Evolutionary conservation across 2,888 invertebrate genomes (phyloP), one percentile per base, ranked within the genome.

Genomic region (Parochlus steinenii): DNA sequence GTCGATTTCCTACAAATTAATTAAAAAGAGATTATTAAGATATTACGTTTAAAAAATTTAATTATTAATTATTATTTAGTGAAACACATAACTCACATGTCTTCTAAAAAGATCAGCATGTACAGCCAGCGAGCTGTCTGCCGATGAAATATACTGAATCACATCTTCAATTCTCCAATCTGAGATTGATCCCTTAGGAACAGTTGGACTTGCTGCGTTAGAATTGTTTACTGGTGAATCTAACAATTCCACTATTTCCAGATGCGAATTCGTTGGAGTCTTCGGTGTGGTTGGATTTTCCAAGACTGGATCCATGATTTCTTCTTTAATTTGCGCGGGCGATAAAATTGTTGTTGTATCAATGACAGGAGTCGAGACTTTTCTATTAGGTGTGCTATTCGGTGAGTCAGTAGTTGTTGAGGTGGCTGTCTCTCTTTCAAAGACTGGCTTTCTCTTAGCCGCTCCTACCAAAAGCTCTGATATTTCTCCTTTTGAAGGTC

Each of bases 101-200:
- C 80, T 86, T 48, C 86, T 69, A 57, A 93, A 93, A 40, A 90
- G 65, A 53, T 93, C 92, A 1, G 89, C 85, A 58, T 92, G 86
- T 2, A 78, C 71, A 10, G 80, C 77, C 32, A 93, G 66, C 33
- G 79, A 76, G 23, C 76, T 73, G 60, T 93, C 93, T 15, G 80
- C 74, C 40, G 77, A 74, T 38, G 79, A 79, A 43, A 95, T 89
- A 58, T 85, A 82, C 43, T 80, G 76, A 48, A 92, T 90, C 39
- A 93, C 93, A 53, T 93, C 89, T 51, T 93, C 92, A 16, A 92
- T 87, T 11, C 81, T 75, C 95, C 93, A 95, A 50, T 86, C 85
- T 15, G 71, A 69, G 16, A 85, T 82, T 36, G 69, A 69, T 22
- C 65, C 56, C 38, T 63, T 64, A 31, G 60, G 53, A 15, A 63